Evolutionary conservation across 1,140 invertebrate genomes (phyloP), one percentile per base, ranked within the genome.

Genomic region (Zaprionus davidi): DNA sequence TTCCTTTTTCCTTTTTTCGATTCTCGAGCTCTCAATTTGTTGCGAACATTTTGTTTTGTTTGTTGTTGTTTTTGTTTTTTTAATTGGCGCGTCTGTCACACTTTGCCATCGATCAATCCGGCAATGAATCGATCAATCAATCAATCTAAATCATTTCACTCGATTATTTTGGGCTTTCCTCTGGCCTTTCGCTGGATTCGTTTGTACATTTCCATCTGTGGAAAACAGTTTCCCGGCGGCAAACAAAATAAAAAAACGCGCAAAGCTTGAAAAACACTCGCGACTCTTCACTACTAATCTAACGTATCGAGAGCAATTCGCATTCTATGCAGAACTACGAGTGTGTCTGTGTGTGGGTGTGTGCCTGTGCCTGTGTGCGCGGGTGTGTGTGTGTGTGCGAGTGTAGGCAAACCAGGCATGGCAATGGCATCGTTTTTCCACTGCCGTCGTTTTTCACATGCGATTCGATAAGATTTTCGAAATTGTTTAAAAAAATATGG

Each of bases 41-140:
- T 59, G 67, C 49, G 51, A 63, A 36, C 79, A 71, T 72, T 36
- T 79, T 82, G 44, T 2, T 11, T 34, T 34, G 3, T 34, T 34
- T 34, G 6, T 75, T 53, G 34, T 71, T 63, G 49, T 44, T 34
- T 41, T 24, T 41, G 20, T n/a, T 41, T 31, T n/a, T 59, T 13
- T 4, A 51, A 31, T 53, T 51, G 24, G 9, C n/a, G 26, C 26
- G 26, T 28, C 17, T 44, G 63, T 55, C 70, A 46, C 62, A 70
- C 63, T 44, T 56, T 9, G 41, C 7, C 15, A n/a, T 46, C 12
- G 71, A 70, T 67, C 46, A 34, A 57, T 76, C 71, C 31, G 58
- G 68, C 73, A 49, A 79, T 79, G 57, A 75, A 67, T 71, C 65
- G 38, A 67, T 74, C 73, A 49, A 76, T 79, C 62, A 75, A 67